Evolutionary conservation across 2,113 vertebrate genomes (phyloP).

Genomic region (Hyperopisus bebe): DNA sequence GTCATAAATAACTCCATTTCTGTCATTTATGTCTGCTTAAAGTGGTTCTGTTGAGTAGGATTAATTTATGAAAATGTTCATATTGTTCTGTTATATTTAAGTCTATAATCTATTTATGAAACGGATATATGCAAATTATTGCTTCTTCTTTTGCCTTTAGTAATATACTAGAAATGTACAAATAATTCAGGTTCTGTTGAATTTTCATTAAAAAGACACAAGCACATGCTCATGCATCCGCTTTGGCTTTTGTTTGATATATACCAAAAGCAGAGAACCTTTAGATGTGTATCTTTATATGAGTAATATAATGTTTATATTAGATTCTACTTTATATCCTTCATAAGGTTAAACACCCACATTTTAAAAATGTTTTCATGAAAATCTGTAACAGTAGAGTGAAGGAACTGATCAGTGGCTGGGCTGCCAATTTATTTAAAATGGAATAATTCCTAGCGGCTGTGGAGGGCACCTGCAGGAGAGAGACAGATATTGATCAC

Average conservation of each 20-base stretch:
- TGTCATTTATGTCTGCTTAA: background rate
- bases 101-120: background rate
- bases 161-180: background rate
- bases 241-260: background rate
- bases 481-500: background rate
- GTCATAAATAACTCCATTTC: background rate
- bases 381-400: background rate
- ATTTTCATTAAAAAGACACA: background rate
- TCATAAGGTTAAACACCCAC: constrained; percentile 1
- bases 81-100: background rate
- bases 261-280: background rate
- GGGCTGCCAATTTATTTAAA: background rate
- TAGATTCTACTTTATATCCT: background rate
- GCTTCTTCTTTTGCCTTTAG: background rate
- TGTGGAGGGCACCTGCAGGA: constrained; percentile 86
- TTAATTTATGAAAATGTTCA: background rate
- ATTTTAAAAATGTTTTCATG: background rate
- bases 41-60: background rate
- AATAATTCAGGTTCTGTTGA: background rate
- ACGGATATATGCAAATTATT: background rate
- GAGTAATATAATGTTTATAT: background rate
- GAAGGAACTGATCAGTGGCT: background rate
- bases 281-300: background rate
- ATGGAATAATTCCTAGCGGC: constrained; percentile 66
- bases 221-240: background rate